A percentile compares a stretch with the other conserved stretches of the same genome.
These are phyloP conservation scores for Sericinus montela DNA, from an alignment of 2,888 invertebrate species.

Conservation along the genomic window DNA sequence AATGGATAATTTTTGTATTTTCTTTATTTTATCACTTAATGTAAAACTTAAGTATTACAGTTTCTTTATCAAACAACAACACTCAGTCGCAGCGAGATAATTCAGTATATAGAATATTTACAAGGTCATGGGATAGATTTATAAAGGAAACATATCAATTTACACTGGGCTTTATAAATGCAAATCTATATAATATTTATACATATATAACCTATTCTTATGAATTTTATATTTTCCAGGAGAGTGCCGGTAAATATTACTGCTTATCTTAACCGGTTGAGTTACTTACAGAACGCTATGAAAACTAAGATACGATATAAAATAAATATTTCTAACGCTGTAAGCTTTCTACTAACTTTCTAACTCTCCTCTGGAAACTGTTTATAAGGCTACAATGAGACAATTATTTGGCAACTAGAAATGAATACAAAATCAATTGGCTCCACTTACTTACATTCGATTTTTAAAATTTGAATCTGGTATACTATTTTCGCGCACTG, in stretches of 20 bases:
- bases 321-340: slow-evolving; percentile 69
- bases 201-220: slow-evolving; percentile 11
- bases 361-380: slow-evolving; percentile 63
- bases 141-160: slow-evolving; percentile 34
- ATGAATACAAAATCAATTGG: slow-evolving; percentile 64
- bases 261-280: not conserved
- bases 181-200: slow-evolving; percentile 44
- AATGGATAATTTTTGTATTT: slow-evolving; percentile 54
- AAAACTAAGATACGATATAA: slow-evolving; percentile 52
- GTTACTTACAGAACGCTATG: slow-evolving; percentile 37
- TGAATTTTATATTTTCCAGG: slow-evolving; percentile 11
- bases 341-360: slow-evolving; percentile 55
- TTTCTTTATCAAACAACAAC: slow-evolving; percentile 76
- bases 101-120: slow-evolving; percentile 70
- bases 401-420: slow-evolving; percentile 75
- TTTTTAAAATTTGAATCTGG: slow-evolving; percentile 57
- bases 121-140: slow-evolving; percentile 56
- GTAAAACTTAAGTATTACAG: slow-evolving; percentile 78
- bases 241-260: not conserved
- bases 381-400: slow-evolving; percentile 56
- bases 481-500: slow-evolving; percentile 52
- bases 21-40: slow-evolving; percentile 78
- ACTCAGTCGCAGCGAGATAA: slow-evolving; percentile 72
- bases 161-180: slow-evolving; percentile 61
- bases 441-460: slow-evolving; percentile 55